Evolutionary conservation across 2,888 invertebrate species (phyloP).

Genomic region (Melipona beecheii): DNA sequence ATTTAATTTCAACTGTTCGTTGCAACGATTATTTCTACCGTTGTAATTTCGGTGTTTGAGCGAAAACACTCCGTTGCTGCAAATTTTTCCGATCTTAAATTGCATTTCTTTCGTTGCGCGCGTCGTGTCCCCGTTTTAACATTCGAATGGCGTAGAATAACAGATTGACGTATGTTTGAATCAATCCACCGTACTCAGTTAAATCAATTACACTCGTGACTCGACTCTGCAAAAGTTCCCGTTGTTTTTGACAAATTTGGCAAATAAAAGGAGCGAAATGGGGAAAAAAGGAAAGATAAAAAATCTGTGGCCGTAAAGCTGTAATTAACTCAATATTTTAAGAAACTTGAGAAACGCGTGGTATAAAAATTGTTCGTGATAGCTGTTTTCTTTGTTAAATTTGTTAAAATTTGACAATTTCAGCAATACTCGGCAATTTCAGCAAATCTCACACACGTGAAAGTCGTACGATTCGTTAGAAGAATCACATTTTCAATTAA

Average conservation of each 20-base stretch:
- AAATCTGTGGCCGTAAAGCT: no score
- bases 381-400: not conserved
- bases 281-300: no score
- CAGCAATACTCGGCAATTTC: no score
- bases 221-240: not conserved
- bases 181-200: not conserved
- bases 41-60: not conserved
- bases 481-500: not conserved
- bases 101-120: not conserved
- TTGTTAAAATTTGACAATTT: no score
- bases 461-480: not conserved
- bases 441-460: not conserved
- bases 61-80: not conserved
- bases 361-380: not conserved
- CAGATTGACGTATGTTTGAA: not conserved
- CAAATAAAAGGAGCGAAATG: not conserved
- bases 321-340: not conserved
- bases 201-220: not conserved
- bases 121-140: not conserved
- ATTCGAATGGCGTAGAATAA: not conserved
- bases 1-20: not conserved
- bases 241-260: not conserved
- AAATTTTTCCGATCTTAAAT: not conserved
- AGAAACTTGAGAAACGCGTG: no score
- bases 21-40: not conserved